Evolutionary conservation across 2,113 vertebrate species (phyloP).

Genomic region (Balaeniceps rex): DNA sequence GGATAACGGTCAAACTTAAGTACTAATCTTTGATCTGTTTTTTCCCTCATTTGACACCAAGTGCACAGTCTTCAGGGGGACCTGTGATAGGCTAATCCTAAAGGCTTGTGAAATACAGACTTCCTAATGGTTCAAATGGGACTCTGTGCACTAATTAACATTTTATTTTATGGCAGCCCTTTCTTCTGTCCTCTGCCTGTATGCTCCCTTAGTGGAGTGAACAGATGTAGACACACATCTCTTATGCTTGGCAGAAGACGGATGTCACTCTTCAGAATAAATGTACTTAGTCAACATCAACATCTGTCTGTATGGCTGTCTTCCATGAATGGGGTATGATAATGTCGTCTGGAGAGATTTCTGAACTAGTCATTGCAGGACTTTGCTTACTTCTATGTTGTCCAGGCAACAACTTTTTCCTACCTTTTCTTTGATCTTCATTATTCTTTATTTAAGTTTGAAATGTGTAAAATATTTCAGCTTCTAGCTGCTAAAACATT

Average conservation of each 20-base stretch:
- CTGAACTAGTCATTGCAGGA: conserved; percentile 45
- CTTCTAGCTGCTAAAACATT: neutral
- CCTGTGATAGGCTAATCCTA: neutral
- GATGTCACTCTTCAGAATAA: conserved; percentile 68
- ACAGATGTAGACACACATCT: conserved; percentile 70
- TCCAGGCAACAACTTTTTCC: conserved; percentile 59
- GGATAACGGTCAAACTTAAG: neutral
- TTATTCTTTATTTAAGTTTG: neutral
- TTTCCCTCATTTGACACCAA: neutral
- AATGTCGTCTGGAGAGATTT: conserved; percentile 46
- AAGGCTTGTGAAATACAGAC: neutral
- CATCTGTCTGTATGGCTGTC: conserved; percentile 71
- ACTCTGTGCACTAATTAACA: conserved; percentile 54
- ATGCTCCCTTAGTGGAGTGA: conserved; percentile 51
- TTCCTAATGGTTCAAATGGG: neutral
- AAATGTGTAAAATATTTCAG: neutral
- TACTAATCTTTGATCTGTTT: neutral
- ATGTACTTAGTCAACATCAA: conserved; percentile 63
- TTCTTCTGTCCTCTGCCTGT: conserved; percentile 53
- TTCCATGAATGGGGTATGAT: conserved; percentile 21
- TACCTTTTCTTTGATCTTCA: conserved; percentile 36
- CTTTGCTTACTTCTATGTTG: conserved; percentile 46
- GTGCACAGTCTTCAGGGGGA: neutral
- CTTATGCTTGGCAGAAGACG: conserved; percentile 66
- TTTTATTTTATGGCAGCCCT: conserved; percentile 72